A percentile compares a stretch with the other conserved stretches of the same genome.
phyloP scores from a whole-genome alignment of 2,797 vertebrate species.

The Rhabdomys pumilio region DNA sequence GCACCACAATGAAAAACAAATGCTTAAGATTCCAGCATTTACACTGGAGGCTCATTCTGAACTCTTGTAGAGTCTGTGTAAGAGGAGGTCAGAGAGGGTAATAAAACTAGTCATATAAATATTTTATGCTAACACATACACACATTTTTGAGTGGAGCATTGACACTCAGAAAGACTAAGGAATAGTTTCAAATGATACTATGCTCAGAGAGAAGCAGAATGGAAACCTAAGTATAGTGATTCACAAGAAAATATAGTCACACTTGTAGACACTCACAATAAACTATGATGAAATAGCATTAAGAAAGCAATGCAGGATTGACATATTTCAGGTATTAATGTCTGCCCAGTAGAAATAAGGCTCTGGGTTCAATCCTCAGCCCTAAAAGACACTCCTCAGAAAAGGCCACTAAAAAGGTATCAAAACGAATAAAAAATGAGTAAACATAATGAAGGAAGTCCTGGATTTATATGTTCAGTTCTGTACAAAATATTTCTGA shows the following conservation, averaged over 20 bases:
- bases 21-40: neutral
- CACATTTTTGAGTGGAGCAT: neutral
- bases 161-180: neutral
- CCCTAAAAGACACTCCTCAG: neutral
- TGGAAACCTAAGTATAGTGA: neutral
- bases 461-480: neutral
- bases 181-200: neutral
- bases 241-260: neutral
- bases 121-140: neutral
- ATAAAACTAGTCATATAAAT: conserved; percentile 22
- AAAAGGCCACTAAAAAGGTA: neutral
- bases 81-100: neutral
- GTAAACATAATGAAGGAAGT: neutral
- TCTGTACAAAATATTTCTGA: neutral
- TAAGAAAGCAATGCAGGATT: neutral
- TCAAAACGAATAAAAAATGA: neutral
- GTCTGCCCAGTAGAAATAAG: neutral
- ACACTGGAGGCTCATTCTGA: neutral
- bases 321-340: neutral
- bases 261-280: neutral
- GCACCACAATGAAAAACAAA: neutral
- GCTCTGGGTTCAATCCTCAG: neutral
- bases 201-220: neutral
- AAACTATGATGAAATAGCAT: neutral
- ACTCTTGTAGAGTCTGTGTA: neutral